A percentile compares a stretch with the other conserved stretches of the same genome.
phyloP scores from a whole-genome alignment of 2,113 vertebrate species.

The Microtus ochrogaster region DNA sequence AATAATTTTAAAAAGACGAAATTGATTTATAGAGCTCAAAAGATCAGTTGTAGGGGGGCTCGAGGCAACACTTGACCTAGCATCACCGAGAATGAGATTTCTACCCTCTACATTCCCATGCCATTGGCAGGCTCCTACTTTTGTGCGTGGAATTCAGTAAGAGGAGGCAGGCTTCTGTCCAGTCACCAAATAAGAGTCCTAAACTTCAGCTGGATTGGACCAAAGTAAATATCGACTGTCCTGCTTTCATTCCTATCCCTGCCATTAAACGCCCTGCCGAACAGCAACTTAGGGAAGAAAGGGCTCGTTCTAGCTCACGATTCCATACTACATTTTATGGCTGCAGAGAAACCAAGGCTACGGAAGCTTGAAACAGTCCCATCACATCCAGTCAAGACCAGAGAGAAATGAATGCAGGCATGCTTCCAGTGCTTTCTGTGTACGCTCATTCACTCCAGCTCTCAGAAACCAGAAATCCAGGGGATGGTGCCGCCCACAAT shows the following conservation, averaged over 20 bases:
- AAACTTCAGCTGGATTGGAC: background rate
- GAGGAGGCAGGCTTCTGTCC: background rate
- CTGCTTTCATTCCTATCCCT: background rate
- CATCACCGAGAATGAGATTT: slow-evolving; percentile 6
- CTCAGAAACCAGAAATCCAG: background rate
- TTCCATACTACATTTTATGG: background rate
- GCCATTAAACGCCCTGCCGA: background rate
- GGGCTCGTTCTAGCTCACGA: background rate
- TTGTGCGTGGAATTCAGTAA: background rate
- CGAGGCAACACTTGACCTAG: background rate
- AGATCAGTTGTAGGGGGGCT: background rate
- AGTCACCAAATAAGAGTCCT: background rate
- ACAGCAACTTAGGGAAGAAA: background rate
- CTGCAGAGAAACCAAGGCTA: background rate
- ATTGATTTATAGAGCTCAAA: background rate
- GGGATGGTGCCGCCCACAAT: background rate
- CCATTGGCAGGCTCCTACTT: background rate
- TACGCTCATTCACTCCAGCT: background rate
- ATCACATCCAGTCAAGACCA: background rate
- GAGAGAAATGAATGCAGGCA: background rate
- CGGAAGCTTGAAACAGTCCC: background rate
- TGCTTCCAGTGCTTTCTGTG: background rate
- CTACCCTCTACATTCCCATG: background rate
- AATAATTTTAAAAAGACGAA: background rate
- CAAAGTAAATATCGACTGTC: background rate